Percentiles rank a stretch among this genome's conserved stretches.
phyloP scores from a whole-genome alignment of 2,888 invertebrate genomes.

The Eristalis arbustorum region DNA sequence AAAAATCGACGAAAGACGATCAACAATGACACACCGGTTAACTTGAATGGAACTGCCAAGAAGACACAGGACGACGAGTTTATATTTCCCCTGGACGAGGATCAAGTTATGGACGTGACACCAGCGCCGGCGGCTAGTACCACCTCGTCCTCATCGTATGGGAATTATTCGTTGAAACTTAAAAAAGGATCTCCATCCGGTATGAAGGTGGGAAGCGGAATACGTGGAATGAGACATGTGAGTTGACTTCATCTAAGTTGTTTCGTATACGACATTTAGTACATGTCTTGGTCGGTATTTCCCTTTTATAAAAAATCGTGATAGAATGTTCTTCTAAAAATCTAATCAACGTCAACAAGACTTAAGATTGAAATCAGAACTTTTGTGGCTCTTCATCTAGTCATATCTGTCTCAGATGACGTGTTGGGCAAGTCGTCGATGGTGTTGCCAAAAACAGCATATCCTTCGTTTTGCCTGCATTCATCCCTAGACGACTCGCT shows the following conservation, averaged over 20 bases:
- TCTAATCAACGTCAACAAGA: too few species aligned
- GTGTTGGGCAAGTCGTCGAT: too few species aligned
- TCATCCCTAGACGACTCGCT: too few species aligned
- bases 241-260: conserved; percentile 3
- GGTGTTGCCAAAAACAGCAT: too few species aligned
- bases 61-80: conserved; percentile 85
- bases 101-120: conserved; percentile 81
- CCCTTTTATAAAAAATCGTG: too few species aligned
- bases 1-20: conserved; percentile 81
- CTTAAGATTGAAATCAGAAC: too few species aligned
- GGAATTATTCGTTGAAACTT: conserved; percentile 80
- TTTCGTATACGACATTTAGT: too few species aligned
- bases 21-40: conserved; percentile 49
- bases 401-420: too few species aligned
- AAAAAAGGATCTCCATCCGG: conserved; percentile 83
- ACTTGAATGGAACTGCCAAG: conserved; percentile 49
- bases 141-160: conserved; percentile 74
- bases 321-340: too few species aligned
- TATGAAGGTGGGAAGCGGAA: conserved; percentile 73
- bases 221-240: conserved; percentile 63
- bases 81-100: conserved; percentile 92
- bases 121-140: conserved; percentile 73
- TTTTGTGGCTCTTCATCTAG: too few species aligned
- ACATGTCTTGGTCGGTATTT: too few species aligned
- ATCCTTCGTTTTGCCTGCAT: too few species aligned